Evolutionary conservation across 2,797 vertebrate species (phyloP).

Genomic region (Ispidina lecontei): DNA sequence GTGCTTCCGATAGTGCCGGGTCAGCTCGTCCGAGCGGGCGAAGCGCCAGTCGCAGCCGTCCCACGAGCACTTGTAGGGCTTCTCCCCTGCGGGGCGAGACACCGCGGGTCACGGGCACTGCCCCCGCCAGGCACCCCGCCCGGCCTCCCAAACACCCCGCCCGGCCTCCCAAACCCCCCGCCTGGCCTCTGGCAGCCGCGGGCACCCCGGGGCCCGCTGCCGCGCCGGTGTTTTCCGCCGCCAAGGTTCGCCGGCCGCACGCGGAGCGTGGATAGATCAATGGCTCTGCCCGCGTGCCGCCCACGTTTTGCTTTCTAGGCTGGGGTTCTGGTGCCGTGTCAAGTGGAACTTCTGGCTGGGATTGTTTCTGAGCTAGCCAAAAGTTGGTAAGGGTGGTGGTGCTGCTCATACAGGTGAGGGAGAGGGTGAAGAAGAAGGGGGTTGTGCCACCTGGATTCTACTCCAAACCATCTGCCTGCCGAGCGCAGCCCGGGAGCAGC

Average conservation of each 20-base stretch:
- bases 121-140: too few species aligned
- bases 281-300: neutral
- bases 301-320: neutral
- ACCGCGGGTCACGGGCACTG: neutral
- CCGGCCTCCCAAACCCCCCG: neutral
- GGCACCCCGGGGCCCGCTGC: neutral
- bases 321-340: neutral
- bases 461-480: neutral
- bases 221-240: rapidly evolving
- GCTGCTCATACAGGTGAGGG: too few species aligned
- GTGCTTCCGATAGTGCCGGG: slow-evolving; percentile 93
- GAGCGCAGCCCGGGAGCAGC: neutral
- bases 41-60: slow-evolving; percentile 93
- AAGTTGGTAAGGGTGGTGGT: neutral
- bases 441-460: neutral
- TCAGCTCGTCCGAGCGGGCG: slow-evolving; percentile 93
- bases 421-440: neutral
- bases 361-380: neutral
- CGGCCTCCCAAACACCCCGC: too few species aligned
- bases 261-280: neutral
- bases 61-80: slow-evolving; percentile 92
- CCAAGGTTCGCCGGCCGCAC: too few species aligned
- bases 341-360: neutral
- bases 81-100: slow-evolving; percentile 82
- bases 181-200: rapidly evolving